A percentile compares a stretch with the other conserved stretches of the same genome.
Evolutionary conservation across 2,888 invertebrate species (phyloP).

Genomic region (Stenodera caucasica): DNA sequence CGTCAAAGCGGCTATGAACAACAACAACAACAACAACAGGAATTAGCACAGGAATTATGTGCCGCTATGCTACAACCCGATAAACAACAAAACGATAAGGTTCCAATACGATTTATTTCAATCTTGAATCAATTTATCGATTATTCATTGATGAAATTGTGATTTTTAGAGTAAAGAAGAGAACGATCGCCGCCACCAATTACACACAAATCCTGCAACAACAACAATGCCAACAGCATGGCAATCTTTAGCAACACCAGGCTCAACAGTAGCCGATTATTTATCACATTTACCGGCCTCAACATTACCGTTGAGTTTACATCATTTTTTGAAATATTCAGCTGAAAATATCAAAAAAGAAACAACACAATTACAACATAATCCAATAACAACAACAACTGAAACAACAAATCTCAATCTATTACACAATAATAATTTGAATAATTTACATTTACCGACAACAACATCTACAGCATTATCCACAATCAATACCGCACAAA

Average conservation of each 20-base stretch:
- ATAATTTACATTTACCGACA: conserved; percentile 27
- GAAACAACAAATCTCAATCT: conserved; percentile 46
- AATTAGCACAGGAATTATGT: conserved; percentile 32
- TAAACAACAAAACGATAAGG: conserved; percentile 44
- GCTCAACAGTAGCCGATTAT: conserved; percentile 83
- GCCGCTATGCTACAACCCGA: conserved; percentile 39
- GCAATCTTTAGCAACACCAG: conserved; percentile 67
- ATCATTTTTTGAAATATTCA: conserved; percentile 83
- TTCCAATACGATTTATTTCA: conserved; percentile 14
- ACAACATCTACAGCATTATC: conserved; percentile 34
- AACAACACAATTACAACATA: conserved; percentile 56
- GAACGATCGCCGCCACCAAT: conserved; percentile 36
- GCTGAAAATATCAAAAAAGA: conserved; percentile 77
- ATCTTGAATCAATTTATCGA: background rate
- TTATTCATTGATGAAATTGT: conserved; percentile 2
- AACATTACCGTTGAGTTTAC: conserved; percentile 74
- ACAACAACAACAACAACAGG: conserved; percentile 43
- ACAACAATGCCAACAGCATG: conserved; percentile 64
- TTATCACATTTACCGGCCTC: conserved; percentile 76
- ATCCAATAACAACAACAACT: conserved; percentile 28
- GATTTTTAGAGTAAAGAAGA: conserved; percentile 39
- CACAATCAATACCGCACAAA: conserved; percentile 54
- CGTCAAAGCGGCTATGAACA: conserved; percentile 50
- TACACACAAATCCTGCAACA: conserved; percentile 27
- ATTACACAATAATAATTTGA: conserved; percentile 48